Conservation (phyloP, 2,797 vertebrate genomes). For the Peromyscus eremicus region DNA sequence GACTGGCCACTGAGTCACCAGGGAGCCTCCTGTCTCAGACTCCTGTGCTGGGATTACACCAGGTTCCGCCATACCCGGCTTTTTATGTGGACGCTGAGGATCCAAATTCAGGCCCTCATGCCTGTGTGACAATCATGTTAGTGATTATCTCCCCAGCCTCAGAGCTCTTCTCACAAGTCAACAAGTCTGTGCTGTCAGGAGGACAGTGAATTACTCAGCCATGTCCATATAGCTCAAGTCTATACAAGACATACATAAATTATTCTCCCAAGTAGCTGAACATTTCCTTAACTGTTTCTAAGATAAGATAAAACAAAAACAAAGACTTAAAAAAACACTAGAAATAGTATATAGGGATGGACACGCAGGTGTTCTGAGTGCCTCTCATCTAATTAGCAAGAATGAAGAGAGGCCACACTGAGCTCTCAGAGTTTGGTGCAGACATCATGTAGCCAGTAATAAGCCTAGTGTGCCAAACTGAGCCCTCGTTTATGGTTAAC, state of each 20-base stretch:
- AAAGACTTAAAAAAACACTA: neutral
- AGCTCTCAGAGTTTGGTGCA: neutral
- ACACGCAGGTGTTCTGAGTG: neutral
- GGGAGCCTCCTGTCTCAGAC: neutral
- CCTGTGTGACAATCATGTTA: neutral
- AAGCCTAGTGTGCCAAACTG: neutral
- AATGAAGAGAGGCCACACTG: constrained; percentile 10
- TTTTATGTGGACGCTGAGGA: neutral
- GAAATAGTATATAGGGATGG: constrained; percentile 7
- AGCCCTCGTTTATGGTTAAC: constrained; percentile 5
- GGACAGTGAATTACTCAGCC: constrained; percentile 44
- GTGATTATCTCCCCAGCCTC: neutral
- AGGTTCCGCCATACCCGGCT: neutral
- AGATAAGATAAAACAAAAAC: neutral
- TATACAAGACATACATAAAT: neutral
- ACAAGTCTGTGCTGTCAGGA: constrained; percentile 3
- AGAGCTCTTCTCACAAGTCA: neutral
- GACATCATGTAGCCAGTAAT: neutral
- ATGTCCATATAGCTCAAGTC: neutral
- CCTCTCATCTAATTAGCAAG: neutral
- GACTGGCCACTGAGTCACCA: neutral
- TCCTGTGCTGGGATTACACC: neutral
- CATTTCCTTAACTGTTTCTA: constrained; percentile 12
- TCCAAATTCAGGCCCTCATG: neutral
- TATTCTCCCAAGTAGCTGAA: neutral